Percentiles rank a stretch among this genome's conserved stretches.
Evolutionary conservation across 2,888 invertebrate species (phyloP).

Genomic region (Melanchra persicariae): DNA sequence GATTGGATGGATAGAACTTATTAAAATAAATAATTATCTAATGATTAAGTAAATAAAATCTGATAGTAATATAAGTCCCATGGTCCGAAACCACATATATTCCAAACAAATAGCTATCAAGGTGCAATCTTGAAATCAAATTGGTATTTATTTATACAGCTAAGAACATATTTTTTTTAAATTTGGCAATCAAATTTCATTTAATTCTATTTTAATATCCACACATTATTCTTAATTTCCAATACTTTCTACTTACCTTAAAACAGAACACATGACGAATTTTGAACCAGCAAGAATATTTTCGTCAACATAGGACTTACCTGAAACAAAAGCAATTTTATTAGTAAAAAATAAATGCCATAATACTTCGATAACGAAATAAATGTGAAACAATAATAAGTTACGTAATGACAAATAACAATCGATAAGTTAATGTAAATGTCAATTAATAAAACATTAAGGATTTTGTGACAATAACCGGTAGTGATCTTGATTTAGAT

Average conservation of each 20-base stretch:
- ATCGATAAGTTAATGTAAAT: conserved; percentile 10
- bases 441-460: conserved; percentile 36
- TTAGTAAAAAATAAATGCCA: conserved; percentile 30
- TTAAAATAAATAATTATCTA: too few relatives aligned
- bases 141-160: background rate
- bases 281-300: background rate
- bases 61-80: background rate
- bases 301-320: conserved; percentile 43
- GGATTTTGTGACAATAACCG: background rate
- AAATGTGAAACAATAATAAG: conserved; percentile 4
- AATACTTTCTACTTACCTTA: conserved; percentile 26
- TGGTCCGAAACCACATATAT: background rate
- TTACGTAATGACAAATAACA: conserved; percentile 15
- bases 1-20: too few relatives aligned
- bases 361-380: background rate
- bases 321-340: conserved; percentile 42
- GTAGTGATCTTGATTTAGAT: too few relatives aligned
- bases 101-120: background rate
- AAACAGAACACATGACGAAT: background rate
- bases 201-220: background rate
- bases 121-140: background rate
- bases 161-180: background rate
- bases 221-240: conserved; percentile 3
- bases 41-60: too few relatives aligned
- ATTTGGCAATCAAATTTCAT: background rate